These are phyloP conservation scores for Porites lobata DNA, from an alignment of 92 coral and sea anemone species.

Conservation along the genomic window DNA sequence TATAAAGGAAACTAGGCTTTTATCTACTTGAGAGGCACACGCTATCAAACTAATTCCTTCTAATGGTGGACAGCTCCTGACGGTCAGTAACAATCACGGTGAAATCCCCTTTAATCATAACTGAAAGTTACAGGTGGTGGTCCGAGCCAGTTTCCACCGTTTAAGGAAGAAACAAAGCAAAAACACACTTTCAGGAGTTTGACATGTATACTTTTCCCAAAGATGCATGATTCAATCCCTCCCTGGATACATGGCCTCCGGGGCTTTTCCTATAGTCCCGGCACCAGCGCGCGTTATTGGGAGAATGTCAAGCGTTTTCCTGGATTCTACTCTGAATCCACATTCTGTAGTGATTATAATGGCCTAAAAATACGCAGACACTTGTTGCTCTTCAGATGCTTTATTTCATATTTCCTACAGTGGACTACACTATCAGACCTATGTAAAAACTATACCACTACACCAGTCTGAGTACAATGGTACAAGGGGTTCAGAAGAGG, in stretches of 20 bases:
- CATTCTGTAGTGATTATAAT: neutral
- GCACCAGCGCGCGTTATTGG: too few relatives aligned
- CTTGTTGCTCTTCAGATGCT: neutral
- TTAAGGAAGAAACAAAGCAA: conserved; percentile 4
- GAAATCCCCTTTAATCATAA: neutral
- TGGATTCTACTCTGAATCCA: conserved; percentile 24
- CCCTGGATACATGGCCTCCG: neutral
- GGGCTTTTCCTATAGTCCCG: neutral
- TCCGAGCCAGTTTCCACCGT: conserved; percentile 1
- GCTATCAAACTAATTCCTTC: too few relatives aligned
- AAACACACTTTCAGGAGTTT: neutral
- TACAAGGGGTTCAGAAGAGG: neutral
- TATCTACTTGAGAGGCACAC: too few relatives aligned
- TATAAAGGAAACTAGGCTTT: too few relatives aligned
- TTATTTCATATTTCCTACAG: conserved; percentile 9
- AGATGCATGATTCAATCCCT: neutral
- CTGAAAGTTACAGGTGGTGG: neutral
- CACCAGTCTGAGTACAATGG: neutral
- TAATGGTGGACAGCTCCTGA: too few relatives aligned
- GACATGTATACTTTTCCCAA: neutral
- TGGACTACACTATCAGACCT: conserved; percentile 1
- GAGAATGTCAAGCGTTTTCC: neutral
- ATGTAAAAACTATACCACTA: conserved; percentile 20
- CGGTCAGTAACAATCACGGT: too few relatives aligned
- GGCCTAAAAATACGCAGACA: conserved; percentile 21